Evolutionary conservation across 1,140 invertebrate genomes (phyloP).

Genomic region (Oncopeltus fasciatus): DNA sequence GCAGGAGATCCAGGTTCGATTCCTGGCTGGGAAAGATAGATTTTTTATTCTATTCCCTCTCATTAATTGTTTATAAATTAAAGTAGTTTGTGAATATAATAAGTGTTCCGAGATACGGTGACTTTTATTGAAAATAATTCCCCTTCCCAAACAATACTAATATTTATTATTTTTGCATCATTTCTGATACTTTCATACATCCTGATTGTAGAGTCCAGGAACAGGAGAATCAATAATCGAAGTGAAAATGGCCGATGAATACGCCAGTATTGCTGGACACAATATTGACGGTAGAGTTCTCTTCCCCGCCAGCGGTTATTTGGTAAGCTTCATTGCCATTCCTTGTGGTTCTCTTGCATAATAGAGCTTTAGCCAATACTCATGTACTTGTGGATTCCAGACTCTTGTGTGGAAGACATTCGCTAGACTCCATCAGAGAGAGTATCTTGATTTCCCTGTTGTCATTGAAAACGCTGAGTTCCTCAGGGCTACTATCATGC

Average conservation of each 20-base stretch:
- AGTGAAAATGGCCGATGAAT: constrained; percentile 58
- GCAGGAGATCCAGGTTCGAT: too few relatives aligned
- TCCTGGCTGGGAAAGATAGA: too few relatives aligned
- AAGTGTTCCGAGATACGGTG: too few relatives aligned
- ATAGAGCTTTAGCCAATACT: background rate
- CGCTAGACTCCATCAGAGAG: constrained; percentile 62
- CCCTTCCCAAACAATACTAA: too few relatives aligned
- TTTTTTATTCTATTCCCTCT: too few relatives aligned
- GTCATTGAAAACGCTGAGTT: constrained; percentile 79
- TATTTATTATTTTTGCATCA: too few relatives aligned
- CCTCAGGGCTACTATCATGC: constrained; percentile 80
- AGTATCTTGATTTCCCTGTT: constrained; percentile 66
- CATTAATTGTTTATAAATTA: too few relatives aligned
- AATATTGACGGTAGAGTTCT: constrained; percentile 87
- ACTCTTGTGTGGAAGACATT: constrained; percentile 84
- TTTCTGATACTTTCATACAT: too few relatives aligned
- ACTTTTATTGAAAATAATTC: too few relatives aligned
- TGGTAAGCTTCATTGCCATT: constrained; percentile 37
- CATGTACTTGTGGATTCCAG: constrained; percentile 28
- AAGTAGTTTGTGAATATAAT: too few relatives aligned
- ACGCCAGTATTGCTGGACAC: constrained; percentile 72
- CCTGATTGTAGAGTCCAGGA: constrained; percentile 1
- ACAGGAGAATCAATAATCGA: constrained; percentile 61
- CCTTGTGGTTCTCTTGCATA: background rate
- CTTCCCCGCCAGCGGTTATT: constrained; percentile 90